Evolutionary conservation across 2,888 invertebrate species (phyloP).

Genomic region (Pyrgus malvae): DNA sequence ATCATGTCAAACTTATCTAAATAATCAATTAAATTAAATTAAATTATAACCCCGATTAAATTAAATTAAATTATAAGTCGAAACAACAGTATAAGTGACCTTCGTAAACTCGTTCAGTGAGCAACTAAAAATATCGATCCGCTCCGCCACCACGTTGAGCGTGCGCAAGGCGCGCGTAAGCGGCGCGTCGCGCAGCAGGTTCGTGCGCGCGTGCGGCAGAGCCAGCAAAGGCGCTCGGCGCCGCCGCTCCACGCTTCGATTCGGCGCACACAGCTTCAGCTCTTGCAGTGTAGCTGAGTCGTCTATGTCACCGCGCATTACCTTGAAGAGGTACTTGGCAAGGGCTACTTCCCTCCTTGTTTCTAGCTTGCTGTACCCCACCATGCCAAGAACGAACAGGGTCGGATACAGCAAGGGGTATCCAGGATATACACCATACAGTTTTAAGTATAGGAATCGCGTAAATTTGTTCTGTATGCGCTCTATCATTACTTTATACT

Average conservation of each 20-base stretch:
- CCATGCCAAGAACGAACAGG: too few relatives aligned
- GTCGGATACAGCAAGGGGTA: slow-evolving; percentile 7
- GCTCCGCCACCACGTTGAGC: too few relatives aligned
- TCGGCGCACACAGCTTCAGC: not conserved
- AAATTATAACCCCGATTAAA: too few relatives aligned
- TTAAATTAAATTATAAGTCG: too few relatives aligned
- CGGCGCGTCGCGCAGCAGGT: too few relatives aligned
- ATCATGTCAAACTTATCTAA: too few relatives aligned
- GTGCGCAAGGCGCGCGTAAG: too few relatives aligned
- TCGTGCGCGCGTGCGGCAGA: too few relatives aligned
- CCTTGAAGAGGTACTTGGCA: not conserved
- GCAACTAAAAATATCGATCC: too few relatives aligned
- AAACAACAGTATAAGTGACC: too few relatives aligned
- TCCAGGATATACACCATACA: slow-evolving; percentile 1
- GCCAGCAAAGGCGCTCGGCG: not conserved
- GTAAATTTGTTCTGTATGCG: slow-evolving; percentile 3
- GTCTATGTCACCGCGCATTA: not conserved
- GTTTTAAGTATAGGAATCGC: not conserved
- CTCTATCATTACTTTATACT: slow-evolving; percentile 6
- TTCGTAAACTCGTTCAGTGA: too few relatives aligned
- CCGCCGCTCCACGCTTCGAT: not conserved
- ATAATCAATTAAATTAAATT: too few relatives aligned
- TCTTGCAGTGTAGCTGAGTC: not conserved
- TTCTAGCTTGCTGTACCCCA: not conserved
- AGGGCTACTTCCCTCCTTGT: not conserved